Evolutionary conservation across 1,140 invertebrate species (phyloP), one percentile per base, ranked within the genome.

Genomic region (Hyposmocoma kahamanoa): DNA sequence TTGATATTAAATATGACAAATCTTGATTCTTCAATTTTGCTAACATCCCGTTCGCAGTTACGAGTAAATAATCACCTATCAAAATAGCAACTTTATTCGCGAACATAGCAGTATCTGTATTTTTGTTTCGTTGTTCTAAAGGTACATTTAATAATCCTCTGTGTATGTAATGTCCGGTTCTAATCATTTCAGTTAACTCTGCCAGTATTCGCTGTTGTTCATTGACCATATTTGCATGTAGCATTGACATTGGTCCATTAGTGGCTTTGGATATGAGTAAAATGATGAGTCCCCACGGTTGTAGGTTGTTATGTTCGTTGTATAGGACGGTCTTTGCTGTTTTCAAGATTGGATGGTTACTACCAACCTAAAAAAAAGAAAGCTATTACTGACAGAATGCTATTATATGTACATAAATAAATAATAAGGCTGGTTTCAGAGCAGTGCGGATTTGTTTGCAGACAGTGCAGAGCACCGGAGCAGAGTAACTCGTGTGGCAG

Each of bases 131-230:
- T 26, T 88, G 68, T 56, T 90, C 88, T 5, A 60, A 15, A 2
- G 75, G 67, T 53, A 95, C 89, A 74, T 96, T 95, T 2, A 96
- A 89, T 17, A 96, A 87, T 56, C 94, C 93, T 87, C 96, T 94
- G 74, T 98, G 97, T 17, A 98, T 91, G 26, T 98, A 88, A 79
- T 97, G 94, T 47, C 95, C 95, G 24, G 95, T 97, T 58, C 97
- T 91, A 56, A 98, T 97, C 95, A 98, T 98, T 89, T 98, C 97
- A 2, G 94, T 94, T 4, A 98, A 90, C 88, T 97, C 94, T 0
- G 96, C 95, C 48, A 98, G 81, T 24, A 91, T 91, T 62, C 93
- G 87, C 88, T 97, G 94, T 60, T 92, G 91, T 52, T 93, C 67
- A 1, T 56, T 62, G 8, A 73, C 44, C 8, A 53, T 59, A 3